Conservation (phyloP, 2,113 vertebrate genomes). For the Oryzias melastigma region DNA sequence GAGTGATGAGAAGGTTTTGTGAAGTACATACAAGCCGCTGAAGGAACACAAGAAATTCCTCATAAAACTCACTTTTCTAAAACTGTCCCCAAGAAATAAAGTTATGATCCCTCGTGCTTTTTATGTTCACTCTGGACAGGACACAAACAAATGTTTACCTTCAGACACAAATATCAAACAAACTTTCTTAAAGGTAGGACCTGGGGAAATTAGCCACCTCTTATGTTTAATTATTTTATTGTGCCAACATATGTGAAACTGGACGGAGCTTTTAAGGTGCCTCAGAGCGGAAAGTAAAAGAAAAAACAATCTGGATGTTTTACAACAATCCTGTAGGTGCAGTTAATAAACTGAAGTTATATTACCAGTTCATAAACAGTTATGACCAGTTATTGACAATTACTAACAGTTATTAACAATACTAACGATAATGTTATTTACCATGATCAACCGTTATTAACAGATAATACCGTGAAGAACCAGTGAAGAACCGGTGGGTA, state of each 20-base stretch:
- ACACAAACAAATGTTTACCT: conserved; percentile 10
- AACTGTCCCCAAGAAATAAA: conserved; percentile 23
- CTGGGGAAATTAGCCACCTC: conserved; percentile 53
- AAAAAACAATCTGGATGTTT: conserved; percentile 41
- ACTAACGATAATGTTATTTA: too few relatives aligned
- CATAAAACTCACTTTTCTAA: conserved; percentile 15
- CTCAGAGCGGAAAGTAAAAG: conserved; percentile 47
- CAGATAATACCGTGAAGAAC: too few relatives aligned
- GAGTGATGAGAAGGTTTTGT: not conserved
- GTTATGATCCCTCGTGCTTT: not conserved
- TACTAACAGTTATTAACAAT: too few relatives aligned
- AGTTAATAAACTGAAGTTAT: too few relatives aligned
- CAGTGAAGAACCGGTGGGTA: too few relatives aligned
- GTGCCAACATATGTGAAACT: conserved; percentile 53
- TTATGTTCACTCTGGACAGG: not conserved
- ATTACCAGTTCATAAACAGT: too few relatives aligned
- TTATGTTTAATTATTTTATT: conserved; percentile 46
- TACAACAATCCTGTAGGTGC: conserved; percentile 19
- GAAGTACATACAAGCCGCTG: not conserved
- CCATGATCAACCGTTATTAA: too few relatives aligned
- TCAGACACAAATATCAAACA: conserved; percentile 61
- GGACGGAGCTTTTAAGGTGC: conserved; percentile 57
- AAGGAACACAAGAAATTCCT: not conserved
- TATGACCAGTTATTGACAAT: too few relatives aligned
- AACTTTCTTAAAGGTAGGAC: conserved; percentile 59